These are phyloP conservation scores for Acleris sparsana DNA, from an alignment of 2,888 invertebrate genomes.

Conservation along the genomic window DNA sequence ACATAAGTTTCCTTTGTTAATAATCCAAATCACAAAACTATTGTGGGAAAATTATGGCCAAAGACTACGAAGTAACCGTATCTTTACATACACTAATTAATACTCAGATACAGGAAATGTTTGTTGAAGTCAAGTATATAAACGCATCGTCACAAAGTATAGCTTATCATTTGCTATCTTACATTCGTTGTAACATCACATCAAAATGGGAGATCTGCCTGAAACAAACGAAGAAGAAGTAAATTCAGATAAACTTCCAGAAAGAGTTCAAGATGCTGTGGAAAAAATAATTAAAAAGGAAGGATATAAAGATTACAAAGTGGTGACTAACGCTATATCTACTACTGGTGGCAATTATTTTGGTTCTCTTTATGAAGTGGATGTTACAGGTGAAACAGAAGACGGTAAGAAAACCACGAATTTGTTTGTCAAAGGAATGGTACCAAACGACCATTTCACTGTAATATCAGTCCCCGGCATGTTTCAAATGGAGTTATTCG, in stretches of 20 bases:
- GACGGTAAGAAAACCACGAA: constrained; percentile 51
- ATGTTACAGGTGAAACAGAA: constrained; percentile 53
- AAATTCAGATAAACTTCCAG: not conserved
- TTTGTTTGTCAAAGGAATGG: constrained; percentile 56
- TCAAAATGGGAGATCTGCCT: too few species aligned
- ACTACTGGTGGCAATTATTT: constrained; percentile 59
- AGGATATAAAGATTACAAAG: constrained; percentile 44
- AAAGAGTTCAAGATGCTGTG: constrained; percentile 45
- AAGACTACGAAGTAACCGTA: too few species aligned
- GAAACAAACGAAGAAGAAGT: too few species aligned
- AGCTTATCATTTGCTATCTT: too few species aligned
- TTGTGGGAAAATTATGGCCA: too few species aligned
- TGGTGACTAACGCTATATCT: constrained; percentile 41
- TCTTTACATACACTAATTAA: too few species aligned
- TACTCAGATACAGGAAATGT: too few species aligned
- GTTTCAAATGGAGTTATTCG: constrained; percentile 50
- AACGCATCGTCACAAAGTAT: too few species aligned
- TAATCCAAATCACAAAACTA: too few species aligned
- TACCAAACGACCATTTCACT: constrained; percentile 41
- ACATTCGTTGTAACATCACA: too few species aligned
- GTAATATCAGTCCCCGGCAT: constrained; percentile 40
- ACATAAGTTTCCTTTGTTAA: too few species aligned
- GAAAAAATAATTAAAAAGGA: constrained; percentile 45
- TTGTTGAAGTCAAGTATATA: too few species aligned
- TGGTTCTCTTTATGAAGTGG: constrained; percentile 51